Evolutionary conservation across 2,797 vertebrate genomes (phyloP).

Genomic region (Alfaro cultratus): DNA sequence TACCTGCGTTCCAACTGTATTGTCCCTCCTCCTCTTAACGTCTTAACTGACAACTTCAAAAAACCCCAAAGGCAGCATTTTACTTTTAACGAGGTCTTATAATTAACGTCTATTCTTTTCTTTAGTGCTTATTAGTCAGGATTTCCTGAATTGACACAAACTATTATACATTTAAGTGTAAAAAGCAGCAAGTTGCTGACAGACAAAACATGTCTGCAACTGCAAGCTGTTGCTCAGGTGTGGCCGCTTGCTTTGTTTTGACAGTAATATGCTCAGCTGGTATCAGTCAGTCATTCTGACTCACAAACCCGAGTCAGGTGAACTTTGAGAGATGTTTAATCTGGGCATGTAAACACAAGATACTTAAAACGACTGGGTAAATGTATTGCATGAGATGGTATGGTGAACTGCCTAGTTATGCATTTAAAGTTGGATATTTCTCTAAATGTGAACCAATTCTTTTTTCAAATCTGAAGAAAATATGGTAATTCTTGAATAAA

Average conservation of each 20-base stretch:
- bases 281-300: conserved; percentile 41
- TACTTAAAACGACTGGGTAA: not conserved
- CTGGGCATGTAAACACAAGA: not conserved
- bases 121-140: conserved; percentile 13
- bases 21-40: conserved; percentile 46
- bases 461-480: not conserved
- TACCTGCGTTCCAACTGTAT: conserved; percentile 42
- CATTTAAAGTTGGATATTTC: not conserved
- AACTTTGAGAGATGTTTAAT: not conserved
- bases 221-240: conserved; percentile 30
- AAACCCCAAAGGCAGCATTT: no score
- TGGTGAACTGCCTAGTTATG: not conserved
- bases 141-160: conserved; percentile 16
- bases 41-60: conserved; percentile 23
- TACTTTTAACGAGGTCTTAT: not conserved
- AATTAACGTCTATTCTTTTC: not conserved
- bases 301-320: conserved; percentile 10
- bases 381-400: not conserved
- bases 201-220: not conserved
- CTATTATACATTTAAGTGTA: not conserved
- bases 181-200: not conserved
- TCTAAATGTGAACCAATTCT: not conserved
- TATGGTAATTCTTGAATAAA: not conserved
- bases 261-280: conserved; percentile 23
- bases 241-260: conserved; percentile 37